phyloP scores from a whole-genome alignment of 1,140 invertebrate species.

The Halesus radiatus region DNA sequence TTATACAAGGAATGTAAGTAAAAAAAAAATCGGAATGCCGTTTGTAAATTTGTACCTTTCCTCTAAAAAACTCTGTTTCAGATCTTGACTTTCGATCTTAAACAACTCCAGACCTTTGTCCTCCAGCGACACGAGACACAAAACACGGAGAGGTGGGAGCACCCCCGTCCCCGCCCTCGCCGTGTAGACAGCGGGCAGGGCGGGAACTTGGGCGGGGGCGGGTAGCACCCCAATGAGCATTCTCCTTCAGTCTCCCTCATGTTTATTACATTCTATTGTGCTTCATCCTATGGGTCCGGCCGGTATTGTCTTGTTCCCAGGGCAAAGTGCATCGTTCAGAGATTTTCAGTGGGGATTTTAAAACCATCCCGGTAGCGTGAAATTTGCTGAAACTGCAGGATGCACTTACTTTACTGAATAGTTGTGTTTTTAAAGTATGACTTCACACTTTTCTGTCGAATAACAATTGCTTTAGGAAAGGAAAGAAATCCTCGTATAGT shows the following conservation, averaged over 20 bases:
- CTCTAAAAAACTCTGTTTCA: no score
- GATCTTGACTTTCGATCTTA: not conserved
- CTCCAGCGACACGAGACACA: not conserved
- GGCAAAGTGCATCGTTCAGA: slow-evolving; percentile 26
- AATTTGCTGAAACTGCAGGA: not conserved
- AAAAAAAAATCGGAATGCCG: no score
- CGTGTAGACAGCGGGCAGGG: no score
- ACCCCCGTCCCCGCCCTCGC: no score
- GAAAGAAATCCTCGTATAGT: no score
- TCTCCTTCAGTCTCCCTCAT: slow-evolving; percentile 22
- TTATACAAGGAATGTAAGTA: no score
- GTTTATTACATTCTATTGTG: slow-evolving; percentile 33
- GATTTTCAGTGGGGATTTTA: not conserved
- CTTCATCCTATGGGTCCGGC: slow-evolving; percentile 4
- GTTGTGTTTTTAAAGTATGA: no score
- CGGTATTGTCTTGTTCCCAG: slow-evolving; percentile 21
- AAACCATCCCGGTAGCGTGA: not conserved
- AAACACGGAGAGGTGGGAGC: no score
- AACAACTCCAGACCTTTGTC: slow-evolving; percentile 4
- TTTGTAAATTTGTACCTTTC: no score
- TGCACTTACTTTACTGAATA: no score
- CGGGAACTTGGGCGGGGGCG: not conserved
- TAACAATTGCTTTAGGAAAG: no score
- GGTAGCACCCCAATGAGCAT: not conserved
- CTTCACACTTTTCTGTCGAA: no score